These are phyloP conservation scores for Coelopa frigida DNA, from an alignment of 1,140 invertebrate genomes.

Conservation along the genomic window DNA sequence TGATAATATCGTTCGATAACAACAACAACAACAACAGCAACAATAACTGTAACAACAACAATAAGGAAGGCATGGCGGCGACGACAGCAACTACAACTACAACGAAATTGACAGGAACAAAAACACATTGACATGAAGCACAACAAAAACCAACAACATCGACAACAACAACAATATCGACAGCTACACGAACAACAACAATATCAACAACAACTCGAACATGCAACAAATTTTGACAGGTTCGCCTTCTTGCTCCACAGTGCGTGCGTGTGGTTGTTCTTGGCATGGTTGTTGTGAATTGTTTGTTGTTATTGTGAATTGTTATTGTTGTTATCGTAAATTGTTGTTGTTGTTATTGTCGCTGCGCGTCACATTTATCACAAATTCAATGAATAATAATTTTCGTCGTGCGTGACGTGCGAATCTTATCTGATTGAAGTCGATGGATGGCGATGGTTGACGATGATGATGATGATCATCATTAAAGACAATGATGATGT, in stretches of 20 bases:
- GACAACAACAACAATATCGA: conserved; percentile 4
- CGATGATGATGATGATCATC: not conserved
- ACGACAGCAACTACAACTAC: conserved; percentile 9
- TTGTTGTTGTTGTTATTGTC: no score
- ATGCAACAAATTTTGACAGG: no score
- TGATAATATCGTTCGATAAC: no score
- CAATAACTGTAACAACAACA: no score
- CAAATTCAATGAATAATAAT: conserved; percentile 16
- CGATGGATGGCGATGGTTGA: conserved; percentile 5
- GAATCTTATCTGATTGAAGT: conserved; percentile 13
- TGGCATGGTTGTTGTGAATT: conserved; percentile 6
- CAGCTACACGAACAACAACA: not conserved
- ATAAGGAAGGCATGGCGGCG: no score
- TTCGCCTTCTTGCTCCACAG: conserved; percentile 1
- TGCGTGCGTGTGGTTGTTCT: not conserved
- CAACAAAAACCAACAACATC: not conserved
- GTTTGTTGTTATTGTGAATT: no score
- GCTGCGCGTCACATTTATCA: conserved; percentile 13
- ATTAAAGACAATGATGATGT: not conserved
- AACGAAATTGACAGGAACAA: conserved; percentile 11
- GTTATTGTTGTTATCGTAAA: no score
- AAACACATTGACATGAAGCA: conserved; percentile 7
- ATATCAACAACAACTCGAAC: conserved; percentile 2
- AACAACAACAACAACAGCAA: no score
- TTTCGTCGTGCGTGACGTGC: conserved; percentile 13